A percentile compares a stretch with the other conserved stretches of the same genome.
These are phyloP conservation scores for Saccostrea echinata DNA, from an alignment of 1,140 invertebrate species.

Conservation along the genomic window DNA sequence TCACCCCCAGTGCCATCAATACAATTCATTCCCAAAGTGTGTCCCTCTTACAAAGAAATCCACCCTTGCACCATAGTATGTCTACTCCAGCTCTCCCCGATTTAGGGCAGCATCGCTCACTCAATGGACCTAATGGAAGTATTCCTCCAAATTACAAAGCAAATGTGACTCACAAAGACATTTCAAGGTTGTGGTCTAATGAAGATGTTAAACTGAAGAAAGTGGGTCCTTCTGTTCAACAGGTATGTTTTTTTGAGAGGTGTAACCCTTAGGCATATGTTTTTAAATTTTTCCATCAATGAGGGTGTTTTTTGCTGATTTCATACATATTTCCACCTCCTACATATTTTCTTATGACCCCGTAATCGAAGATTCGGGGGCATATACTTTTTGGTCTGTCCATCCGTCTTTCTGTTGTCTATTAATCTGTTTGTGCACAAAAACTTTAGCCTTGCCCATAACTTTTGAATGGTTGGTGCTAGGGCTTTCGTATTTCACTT, in stretches of 20 bases:
- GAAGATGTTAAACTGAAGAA: conserved; percentile 70
- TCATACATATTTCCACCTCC: no score
- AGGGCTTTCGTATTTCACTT: no score
- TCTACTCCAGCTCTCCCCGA: conserved; percentile 1
- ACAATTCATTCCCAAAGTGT: conserved; percentile 12
- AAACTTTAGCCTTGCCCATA: no score
- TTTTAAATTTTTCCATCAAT: no score
- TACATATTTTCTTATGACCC: no score
- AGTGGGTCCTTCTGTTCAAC: conserved; percentile 51
- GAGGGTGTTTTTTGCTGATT: no score
- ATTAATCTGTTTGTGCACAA: no score
- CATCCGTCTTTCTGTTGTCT: no score
- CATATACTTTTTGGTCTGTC: no score
- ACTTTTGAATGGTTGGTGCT: no score
- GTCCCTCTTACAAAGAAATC: conserved; percentile 23
- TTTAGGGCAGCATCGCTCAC: background rate
- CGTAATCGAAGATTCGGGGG: no score
- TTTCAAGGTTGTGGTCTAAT: conserved; percentile 75
- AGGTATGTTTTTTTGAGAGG: conserved; percentile 41
- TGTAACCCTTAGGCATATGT: no score
- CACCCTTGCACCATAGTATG: conserved; percentile 23
- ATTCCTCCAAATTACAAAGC: conserved; percentile 57
- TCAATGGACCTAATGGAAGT: conserved; percentile 28
- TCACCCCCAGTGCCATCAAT: conserved; percentile 28
- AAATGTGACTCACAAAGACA: conserved; percentile 70